Base-by-base conservation (phyloP, 2,113 vertebrate genomes). In the Anthoscopus minutus region DNA sequence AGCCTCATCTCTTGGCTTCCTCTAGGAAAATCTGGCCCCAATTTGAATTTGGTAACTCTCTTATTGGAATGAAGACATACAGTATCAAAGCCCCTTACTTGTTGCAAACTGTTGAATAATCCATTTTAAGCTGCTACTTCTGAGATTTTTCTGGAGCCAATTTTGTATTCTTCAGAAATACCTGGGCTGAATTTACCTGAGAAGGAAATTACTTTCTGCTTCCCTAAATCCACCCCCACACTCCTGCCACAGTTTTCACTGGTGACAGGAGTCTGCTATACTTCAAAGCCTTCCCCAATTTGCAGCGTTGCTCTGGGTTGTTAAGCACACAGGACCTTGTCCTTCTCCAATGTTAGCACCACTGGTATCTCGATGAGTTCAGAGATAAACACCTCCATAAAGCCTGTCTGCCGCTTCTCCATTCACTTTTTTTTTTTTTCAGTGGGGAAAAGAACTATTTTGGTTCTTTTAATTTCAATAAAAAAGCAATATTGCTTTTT, bases 401-500 rank as follows among this genome's bases (percentile, higher is more conserved):
- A 96, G n/a, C 60, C 76, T 64, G 38, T 77, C 82, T 92, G 47
- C 71, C 62, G 38, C 72, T 83, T 44, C 44, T 88, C 64, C 25
- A 37, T 81, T 92, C 60, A 53, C 50, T 16, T 92, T 30, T 45
- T 88, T 77, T n/a, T 92, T 78, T 86, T 95, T 92, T 71, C 86
- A 84, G 54, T 61, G 35, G 72, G 91, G 64, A 91, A 82, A 81
- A 92, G 7, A 93, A 42, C 50, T 57, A 89, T 93, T 93, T 58
- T 31, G 48, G 71, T 83, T 90, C 60, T 73, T 92, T 86, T 86
- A 45, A 86, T 93, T 96, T 83, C 79, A 94, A 80, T 64, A 71
- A 79, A 66, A 81, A 95, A 58, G 19, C 44, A 53, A 38, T 86
- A 77, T 61, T 80, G 45, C 60, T 53, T 92, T 95, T 94, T 81